Evolutionary conservation across 2,888 invertebrate species (phyloP).

Genomic region (Tubulanus polymorphus): DNA sequence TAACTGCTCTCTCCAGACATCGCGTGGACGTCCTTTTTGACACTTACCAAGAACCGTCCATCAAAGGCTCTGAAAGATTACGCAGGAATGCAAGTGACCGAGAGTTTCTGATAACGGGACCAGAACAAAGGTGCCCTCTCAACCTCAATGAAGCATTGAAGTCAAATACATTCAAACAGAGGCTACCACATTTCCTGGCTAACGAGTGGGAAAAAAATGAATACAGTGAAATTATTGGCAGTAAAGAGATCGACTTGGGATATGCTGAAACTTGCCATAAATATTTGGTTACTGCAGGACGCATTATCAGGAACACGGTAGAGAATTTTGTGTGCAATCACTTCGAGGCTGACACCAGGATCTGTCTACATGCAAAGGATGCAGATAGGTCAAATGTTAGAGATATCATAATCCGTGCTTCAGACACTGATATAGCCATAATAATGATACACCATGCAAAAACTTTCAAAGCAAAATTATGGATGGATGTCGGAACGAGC

Average conservation of each 20-base stretch:
- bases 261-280: background rate
- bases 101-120: conserved; percentile 6
- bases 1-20: background rate
- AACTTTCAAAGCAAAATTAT: background rate
- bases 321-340: conserved; percentile 3
- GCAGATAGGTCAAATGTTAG: background rate
- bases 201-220: conserved; percentile 12
- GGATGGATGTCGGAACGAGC: conserved; percentile 6
- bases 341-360: conserved; percentile 9
- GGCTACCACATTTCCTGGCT: conserved; percentile 10
- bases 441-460: conserved; percentile 3
- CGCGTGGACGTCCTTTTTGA: conserved; percentile 10
- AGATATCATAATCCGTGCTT: conserved; percentile 6
- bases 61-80: conserved; percentile 8
- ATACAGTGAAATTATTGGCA: background rate
- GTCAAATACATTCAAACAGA: conserved; percentile 12
- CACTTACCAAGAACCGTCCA: conserved; percentile 10
- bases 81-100: background rate
- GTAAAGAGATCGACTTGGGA: background rate
- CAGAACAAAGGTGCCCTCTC: conserved; percentile 12
- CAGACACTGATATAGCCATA: conserved; percentile 7
- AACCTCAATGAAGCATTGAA: conserved; percentile 11
- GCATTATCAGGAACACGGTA: background rate
- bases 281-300: background rate
- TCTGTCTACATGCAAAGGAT: conserved; percentile 2